Base-by-base conservation (phyloP, 2,888 invertebrate genomes). In the Sphaeridia pumilis region DNA sequence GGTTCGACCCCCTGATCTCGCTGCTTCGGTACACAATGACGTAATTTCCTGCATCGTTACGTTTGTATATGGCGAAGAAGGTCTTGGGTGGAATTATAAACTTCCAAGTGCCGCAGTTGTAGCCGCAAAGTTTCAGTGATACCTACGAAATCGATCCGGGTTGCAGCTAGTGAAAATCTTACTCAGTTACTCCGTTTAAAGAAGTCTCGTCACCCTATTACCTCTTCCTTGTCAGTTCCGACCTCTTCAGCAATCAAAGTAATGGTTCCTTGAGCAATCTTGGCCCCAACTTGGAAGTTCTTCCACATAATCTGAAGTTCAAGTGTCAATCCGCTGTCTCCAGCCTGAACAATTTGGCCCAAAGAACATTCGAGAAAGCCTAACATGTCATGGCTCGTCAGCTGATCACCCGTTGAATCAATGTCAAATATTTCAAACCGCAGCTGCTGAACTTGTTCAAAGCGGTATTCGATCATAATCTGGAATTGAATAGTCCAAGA, bases 391-490 rank as follows among this genome's bases (percentile, higher is more conserved):
- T 73, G 72, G 28, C 67, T 66, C 20, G 60, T 61, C 5, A 71
- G 58, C 47, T 66, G 66, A 3, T 59, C 27, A 31, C 66, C 66
- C 10, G 63, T 56, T 24, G 65, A 67, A 61, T 73, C 73, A 47
- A 71, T 66, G 61, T 73, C 73, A 61, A 70, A 72, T 0, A 72
- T 69, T 56, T 74, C 73, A 66, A 78, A 74, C 60, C 70, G 70
- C 36, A 79, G 65, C 26, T 72, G 67, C 66, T 79, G 79, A 44
- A 74, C 73, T 55, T 76, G 73, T 63, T 78, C 78, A 70, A 78
- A 78, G 52, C 71, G 71, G 65, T 77, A 79, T 34, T 63, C 63
- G 46, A 63, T 54, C 5, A 38, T 20, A 5, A 38, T 38, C 38
- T 38, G 38, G 14, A 14, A 14, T n/a, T n/a, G n/a, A n/a, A n/a